Evolutionary conservation across 2,888 invertebrate genomes (phyloP), one percentile per base, ranked within the genome.

Genomic region (Hypolimnas misippus): DNA sequence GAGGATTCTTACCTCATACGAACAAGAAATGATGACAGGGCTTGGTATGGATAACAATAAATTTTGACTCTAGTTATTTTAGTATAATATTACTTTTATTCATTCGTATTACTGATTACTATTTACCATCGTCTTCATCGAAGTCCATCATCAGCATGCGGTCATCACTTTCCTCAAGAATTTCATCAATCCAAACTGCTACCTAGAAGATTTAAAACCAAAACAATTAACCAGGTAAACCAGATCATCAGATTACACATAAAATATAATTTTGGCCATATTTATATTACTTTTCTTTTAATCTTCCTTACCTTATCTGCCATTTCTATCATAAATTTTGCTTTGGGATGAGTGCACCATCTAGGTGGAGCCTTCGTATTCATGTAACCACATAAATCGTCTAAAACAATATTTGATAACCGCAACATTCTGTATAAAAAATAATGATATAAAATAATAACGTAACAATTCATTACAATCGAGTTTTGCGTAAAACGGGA

Each of bases 71-170:
- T 29, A 7, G 1, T 29, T 57, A 38, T 17, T 8, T 21, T 17
- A n/a, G n/a, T n/a, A 16, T 21, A n/a, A 31, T 25, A 8, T 35
- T 12, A 35, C 12, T 35, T 35, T 35, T 7, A 35, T 8, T 35
- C 10, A 35, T 35, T 35, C 31, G 31, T 31, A 8, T n/a, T n/a
- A 38, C n/a, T 38, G 35, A 21, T 33, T 62, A 19, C 49, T 29
- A 64, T 79, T 81, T 74, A 92, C 92, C 92, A 8, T 88, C 84
- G 58, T 92, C 90, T 76, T 91, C 92, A 57, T 92, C 92, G 61
- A 83, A 84, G 75, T 92, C 92, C 90, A 91, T 91, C 88, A 91
- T 89, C 21, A 91, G 75, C 89, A 91, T 89, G n/a, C 86, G 79
- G 53, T 90, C 91, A 31, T 91, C 89, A 1, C 90, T 87, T 66